These are phyloP conservation scores for Syrphus vitripennis DNA, from an alignment of 2,888 invertebrate species.

Conservation along the genomic window DNA sequence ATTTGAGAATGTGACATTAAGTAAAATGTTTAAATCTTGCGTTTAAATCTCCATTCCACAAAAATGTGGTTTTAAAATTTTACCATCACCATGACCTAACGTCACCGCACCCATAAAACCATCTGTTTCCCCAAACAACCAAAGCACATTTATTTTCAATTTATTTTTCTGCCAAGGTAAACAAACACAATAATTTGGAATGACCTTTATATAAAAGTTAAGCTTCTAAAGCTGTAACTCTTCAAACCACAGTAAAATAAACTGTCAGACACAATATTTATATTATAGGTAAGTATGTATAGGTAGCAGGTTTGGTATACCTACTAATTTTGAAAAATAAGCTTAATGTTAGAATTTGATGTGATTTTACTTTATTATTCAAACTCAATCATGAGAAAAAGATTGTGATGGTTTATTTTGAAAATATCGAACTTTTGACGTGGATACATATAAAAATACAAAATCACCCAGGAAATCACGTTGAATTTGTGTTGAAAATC, in stretches of 20 bases:
- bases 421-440: too few relatives aligned
- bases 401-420: too few relatives aligned
- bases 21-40: too few relatives aligned
- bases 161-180: neutral
- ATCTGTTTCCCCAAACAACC: neutral
- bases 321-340: neutral
- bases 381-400: neutral
- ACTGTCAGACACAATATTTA: neutral
- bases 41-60: too few relatives aligned
- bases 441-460: too few relatives aligned
- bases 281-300: too few relatives aligned
- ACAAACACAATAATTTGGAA: neutral
- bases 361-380: neutral
- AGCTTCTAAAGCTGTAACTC: neutral
- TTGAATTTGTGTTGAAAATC: too few relatives aligned
- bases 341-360: neutral
- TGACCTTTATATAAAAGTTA: neutral
- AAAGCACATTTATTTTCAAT: neutral
- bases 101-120: neutral
- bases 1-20: too few relatives aligned
- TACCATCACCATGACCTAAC: too few relatives aligned
- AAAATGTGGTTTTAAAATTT: too few relatives aligned
- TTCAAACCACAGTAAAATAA: neutral
- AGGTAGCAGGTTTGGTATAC: too few relatives aligned
- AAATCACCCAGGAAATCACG: too few relatives aligned